Conservation (phyloP, 2,797 vertebrate species). For the Urophycis tenuis region DNA sequence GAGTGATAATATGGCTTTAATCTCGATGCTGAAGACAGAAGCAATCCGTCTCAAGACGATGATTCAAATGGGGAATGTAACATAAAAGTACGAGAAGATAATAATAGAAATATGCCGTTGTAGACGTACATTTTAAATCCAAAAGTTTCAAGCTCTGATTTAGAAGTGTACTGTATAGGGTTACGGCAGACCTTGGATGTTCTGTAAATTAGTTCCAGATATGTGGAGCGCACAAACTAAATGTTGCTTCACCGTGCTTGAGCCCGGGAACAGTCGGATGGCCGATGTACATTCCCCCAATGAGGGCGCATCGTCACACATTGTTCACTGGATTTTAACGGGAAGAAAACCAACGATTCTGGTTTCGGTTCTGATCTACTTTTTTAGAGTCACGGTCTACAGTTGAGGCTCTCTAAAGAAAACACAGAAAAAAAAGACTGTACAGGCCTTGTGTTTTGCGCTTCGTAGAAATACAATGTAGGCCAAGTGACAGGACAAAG, state of each 20-base stretch:
- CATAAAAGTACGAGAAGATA: neutral
- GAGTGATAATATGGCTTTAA: no score
- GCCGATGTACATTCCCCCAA: neutral
- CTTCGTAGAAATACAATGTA: neutral
- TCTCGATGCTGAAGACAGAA: no score
- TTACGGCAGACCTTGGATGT: neutral
- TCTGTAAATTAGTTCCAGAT: neutral
- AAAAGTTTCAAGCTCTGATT: neutral
- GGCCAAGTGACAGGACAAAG: slow-evolving; percentile 7
- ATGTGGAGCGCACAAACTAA: neutral
- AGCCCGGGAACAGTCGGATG: neutral
- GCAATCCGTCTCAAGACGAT: neutral
- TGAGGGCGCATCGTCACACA: neutral
- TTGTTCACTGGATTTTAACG: slow-evolving; percentile 4
- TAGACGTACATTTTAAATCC: neutral
- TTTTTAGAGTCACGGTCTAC: neutral
- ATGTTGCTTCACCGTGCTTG: neutral
- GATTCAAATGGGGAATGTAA: neutral
- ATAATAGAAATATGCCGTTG: neutral
- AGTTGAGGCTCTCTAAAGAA: neutral
- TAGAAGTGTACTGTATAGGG: neutral
- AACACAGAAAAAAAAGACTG: neutral
- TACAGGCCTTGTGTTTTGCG: neutral
- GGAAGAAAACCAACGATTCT: neutral
- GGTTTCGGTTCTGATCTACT: slow-evolving; percentile 1